Conservation (phyloP, 2,113 vertebrate genomes). For the Sciurus niger region DNA sequence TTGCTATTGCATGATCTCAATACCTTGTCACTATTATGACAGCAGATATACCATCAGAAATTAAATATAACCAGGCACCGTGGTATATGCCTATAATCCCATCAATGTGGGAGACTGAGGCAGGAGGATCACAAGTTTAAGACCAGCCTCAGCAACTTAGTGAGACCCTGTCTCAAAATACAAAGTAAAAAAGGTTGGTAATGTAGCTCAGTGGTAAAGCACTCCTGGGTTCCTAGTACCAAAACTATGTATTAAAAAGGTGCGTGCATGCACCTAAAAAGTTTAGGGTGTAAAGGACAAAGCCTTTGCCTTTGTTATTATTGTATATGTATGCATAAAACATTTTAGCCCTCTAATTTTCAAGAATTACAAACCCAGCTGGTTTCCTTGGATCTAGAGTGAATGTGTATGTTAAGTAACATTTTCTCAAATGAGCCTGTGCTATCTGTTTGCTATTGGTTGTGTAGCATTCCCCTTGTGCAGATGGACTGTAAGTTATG, state of each 20-base stretch:
- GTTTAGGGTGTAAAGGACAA: not conserved
- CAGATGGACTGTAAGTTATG: not conserved
- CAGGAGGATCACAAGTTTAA: not conserved
- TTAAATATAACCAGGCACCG: too few species aligned
- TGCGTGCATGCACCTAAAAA: not conserved
- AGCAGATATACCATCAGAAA: too few species aligned
- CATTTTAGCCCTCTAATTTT: not conserved
- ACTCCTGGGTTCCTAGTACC: not conserved
- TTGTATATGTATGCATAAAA: not conserved
- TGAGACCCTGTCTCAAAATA: not conserved
- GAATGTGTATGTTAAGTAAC: not conserved
- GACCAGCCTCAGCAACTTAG: not conserved
- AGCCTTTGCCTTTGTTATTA: not conserved
- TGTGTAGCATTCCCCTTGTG: rapidly evolving
- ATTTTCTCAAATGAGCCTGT: not conserved
- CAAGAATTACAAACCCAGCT: not conserved
- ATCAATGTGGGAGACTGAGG: not conserved
- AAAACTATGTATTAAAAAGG: too few species aligned
- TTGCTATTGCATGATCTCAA: rapidly evolving
- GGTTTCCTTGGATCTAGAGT: not conserved
- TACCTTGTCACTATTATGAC: too few species aligned
- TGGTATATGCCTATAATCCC: not conserved
- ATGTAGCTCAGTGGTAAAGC: not conserved
- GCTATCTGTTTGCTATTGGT: not conserved
- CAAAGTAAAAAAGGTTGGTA: not conserved